Evolutionary conservation across 2,113 vertebrate species (phyloP).

Genomic region (Athene cunicularia): DNA sequence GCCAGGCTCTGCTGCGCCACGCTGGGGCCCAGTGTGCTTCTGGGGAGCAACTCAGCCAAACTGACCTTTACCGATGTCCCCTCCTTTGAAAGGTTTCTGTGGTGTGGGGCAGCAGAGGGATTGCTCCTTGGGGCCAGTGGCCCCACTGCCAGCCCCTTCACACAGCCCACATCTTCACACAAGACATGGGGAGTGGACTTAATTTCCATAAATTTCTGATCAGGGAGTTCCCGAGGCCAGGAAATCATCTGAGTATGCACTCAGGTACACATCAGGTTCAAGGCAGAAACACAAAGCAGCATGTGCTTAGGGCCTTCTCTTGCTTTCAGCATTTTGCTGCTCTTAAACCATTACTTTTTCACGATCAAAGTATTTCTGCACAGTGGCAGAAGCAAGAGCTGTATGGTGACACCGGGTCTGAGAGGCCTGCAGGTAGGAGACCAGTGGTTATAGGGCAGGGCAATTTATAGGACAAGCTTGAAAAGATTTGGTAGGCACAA

Average conservation of each 20-base stretch:
- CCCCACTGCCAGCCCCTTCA: background rate
- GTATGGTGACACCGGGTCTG: background rate
- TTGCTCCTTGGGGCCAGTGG: background rate
- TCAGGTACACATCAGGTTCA: background rate
- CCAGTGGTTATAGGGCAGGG: accelerated
- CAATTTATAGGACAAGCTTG: background rate
- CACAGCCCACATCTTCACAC: accelerated
- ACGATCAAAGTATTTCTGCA: background rate
- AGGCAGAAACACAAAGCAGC: background rate
- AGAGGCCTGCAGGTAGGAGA: background rate
- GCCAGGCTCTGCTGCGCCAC: background rate
- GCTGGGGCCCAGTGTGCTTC: background rate
- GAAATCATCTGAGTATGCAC: background rate
- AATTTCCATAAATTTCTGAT: background rate
- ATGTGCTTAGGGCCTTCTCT: background rate
- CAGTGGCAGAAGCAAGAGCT: background rate
- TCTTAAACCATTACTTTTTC: background rate
- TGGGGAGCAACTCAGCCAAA: background rate
- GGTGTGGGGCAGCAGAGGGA: background rate
- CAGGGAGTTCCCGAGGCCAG: background rate
- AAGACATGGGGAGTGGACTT: accelerated
- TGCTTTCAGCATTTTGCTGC: background rate
- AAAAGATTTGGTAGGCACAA: background rate
- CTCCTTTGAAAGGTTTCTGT: background rate
- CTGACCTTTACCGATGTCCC: background rate